phyloP scores from a whole-genome alignment of 2,888 invertebrate genomes.

The Sesamia inferens region DNA sequence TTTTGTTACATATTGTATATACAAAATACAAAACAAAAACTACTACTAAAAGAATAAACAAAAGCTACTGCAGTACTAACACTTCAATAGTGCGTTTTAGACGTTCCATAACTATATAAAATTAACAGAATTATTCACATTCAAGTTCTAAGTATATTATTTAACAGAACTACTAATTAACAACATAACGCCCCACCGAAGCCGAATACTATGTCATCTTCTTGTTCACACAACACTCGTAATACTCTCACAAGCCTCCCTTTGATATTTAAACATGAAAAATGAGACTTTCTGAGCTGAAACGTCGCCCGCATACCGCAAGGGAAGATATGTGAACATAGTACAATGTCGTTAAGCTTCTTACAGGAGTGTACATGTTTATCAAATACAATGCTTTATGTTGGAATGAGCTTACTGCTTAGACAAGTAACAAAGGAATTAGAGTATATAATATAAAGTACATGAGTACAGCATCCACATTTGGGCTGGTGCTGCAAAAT shows the following conservation, averaged over 20 bases:
- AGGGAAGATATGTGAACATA: slow-evolving; percentile 1
- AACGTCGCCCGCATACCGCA: slow-evolving; percentile 46
- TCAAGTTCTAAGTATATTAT: neutral
- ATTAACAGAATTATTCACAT: too few species aligned
- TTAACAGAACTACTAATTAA: neutral
- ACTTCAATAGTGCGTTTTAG: too few species aligned
- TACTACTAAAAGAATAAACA: too few species aligned
- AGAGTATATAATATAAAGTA: neutral
- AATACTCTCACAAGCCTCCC: slow-evolving; percentile 17
- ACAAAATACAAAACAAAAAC: too few species aligned
- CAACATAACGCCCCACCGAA: neutral
- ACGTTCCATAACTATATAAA: too few species aligned
- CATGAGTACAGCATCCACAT: too few species aligned
- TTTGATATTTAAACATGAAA: slow-evolving; percentile 60
- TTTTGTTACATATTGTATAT: too few species aligned
- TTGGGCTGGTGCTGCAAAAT: too few species aligned
- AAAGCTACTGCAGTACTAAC: too few species aligned
- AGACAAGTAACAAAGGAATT: neutral
- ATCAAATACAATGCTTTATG: slow-evolving; percentile 10
- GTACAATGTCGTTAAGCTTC: slow-evolving; percentile 27
- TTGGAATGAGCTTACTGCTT: slow-evolving; percentile 11
- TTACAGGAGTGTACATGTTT: slow-evolving; percentile 28
- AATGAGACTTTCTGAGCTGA: slow-evolving; percentile 44
- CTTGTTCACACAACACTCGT: slow-evolving; percentile 19
- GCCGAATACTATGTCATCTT: neutral